phyloP scores from a whole-genome alignment of 2,113 vertebrate species.

The Phoenicopterus ruber region DNA sequence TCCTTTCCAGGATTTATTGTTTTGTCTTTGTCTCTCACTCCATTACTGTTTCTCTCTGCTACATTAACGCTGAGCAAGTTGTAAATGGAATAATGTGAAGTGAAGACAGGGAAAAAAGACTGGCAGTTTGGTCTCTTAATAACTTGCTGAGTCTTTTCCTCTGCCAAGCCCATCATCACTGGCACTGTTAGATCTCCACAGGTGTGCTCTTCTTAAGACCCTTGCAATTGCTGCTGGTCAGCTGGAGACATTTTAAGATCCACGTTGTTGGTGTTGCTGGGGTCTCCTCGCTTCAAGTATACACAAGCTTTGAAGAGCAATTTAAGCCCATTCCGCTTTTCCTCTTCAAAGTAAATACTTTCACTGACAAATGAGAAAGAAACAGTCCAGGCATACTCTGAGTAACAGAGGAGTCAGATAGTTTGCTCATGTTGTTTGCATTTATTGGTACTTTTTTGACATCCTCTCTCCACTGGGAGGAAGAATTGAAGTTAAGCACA shows the following conservation, averaged over 20 bases:
- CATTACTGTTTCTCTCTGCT: constrained; percentile 16
- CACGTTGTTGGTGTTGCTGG: not conserved
- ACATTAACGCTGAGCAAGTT: constrained; percentile 7
- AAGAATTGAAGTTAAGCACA: not conserved
- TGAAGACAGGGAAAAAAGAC: not conserved
- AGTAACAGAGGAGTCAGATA: constrained; percentile 11
- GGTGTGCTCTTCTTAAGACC: not conserved
- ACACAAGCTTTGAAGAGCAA: not conserved
- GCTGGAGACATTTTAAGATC: not conserved
- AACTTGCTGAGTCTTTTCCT: not conserved
- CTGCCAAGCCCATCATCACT: not conserved
- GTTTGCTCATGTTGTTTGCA: not conserved
- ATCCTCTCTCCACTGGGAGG: not conserved
- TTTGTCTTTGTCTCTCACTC: constrained; percentile 1
- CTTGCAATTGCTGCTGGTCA: not conserved
- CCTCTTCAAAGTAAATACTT: not conserved
- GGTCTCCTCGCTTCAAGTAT: not conserved
- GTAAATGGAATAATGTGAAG: constrained; percentile 1
- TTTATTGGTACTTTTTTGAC: constrained; percentile 4
- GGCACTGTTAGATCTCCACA: not conserved
- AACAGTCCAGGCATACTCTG: not conserved
- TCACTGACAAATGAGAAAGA: constrained; percentile 32
- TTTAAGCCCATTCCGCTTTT: not conserved
- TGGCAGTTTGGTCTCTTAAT: not conserved
- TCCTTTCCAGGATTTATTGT: constrained; percentile 19